Percentiles rank a stretch among this genome's conserved stretches.
phyloP scores from a whole-genome alignment of 2,888 invertebrate genomes.

The Corbicula japonica region DNA sequence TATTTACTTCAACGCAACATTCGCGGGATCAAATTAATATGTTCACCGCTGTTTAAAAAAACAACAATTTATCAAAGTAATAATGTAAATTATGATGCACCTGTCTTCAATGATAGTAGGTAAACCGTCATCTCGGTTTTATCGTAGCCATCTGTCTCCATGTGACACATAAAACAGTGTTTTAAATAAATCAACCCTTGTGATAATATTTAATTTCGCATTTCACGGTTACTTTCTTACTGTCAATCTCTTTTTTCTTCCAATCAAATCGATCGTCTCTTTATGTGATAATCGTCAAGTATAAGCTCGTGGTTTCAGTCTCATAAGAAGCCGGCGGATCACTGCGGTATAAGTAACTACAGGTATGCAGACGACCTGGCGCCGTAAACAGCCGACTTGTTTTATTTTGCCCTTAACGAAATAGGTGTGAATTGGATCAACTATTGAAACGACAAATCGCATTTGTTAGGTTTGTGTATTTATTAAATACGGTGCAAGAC shows the following conservation, averaged over 20 bases:
- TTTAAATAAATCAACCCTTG: slow-evolving; percentile 44
- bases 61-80: slow-evolving; percentile 18
- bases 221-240: slow-evolving; percentile 31
- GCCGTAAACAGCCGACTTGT: slow-evolving; percentile 63
- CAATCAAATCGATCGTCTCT: slow-evolving; percentile 19
- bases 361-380: slow-evolving; percentile 71
- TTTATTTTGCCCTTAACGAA: slow-evolving; percentile 53
- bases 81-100: slow-evolving; percentile 30
- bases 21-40: too few species aligned
- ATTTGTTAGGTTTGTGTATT: slow-evolving; percentile 63
- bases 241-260: slow-evolving; percentile 16
- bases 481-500: slow-evolving; percentile 62
- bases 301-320: slow-evolving; percentile 45
- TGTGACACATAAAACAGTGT: slow-evolving; percentile 43
- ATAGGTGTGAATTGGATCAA: slow-evolving; percentile 74
- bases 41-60: too few species aligned
- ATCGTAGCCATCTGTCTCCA: slow-evolving; percentile 42
- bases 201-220: slow-evolving; percentile 46
- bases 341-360: slow-evolving; percentile 34
- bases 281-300: slow-evolving; percentile 21
- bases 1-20: too few species aligned
- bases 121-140: slow-evolving; percentile 27
- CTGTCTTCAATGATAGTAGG: slow-evolving; percentile 36
- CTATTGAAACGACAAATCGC: slow-evolving; percentile 67
- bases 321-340: slow-evolving; percentile 29